Percentiles rank a stretch among this genome's conserved stretches.
Conservation (phyloP, 1,140 invertebrate species). For the Drosophila persimilis region DNA sequence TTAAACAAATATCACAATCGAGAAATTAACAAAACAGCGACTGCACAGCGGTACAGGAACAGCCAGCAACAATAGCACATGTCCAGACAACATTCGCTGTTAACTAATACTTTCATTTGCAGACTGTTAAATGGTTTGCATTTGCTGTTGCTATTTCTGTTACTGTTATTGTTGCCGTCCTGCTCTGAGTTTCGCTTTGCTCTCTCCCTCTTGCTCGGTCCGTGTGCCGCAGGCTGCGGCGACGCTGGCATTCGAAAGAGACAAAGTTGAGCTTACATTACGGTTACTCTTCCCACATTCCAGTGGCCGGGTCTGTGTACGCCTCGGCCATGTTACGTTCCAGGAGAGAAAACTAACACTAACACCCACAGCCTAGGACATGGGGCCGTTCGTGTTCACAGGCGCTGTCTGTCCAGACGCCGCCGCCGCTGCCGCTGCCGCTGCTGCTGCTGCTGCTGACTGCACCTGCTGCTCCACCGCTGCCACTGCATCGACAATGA, state of each 20-base stretch:
- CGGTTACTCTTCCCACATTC: conserved; percentile 57
- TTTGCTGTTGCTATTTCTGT: conserved; percentile 18
- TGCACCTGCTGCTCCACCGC: conserved; percentile 21
- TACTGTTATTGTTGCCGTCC: conserved; percentile 35
- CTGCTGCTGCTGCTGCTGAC: conserved; percentile 37
- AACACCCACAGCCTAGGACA: conserved; percentile 70
- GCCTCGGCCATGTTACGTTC: conserved; percentile 1
- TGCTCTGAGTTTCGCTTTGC: conserved; percentile 31
- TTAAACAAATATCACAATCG: conserved; percentile 81
- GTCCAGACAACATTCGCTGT: neutral
- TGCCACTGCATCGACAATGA: conserved; percentile 39
- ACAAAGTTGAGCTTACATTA: conserved; percentile 60
- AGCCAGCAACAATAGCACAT: conserved; percentile 39
- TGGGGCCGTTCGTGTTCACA: conserved; percentile 61
- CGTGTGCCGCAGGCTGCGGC: too few species aligned
- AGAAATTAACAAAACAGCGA: conserved; percentile 80
- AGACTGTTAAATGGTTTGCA: neutral
- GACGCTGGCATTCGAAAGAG: conserved; percentile 26
- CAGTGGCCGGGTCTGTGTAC: conserved; percentile 15
- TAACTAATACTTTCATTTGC: too few species aligned
- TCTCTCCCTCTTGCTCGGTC: conserved; percentile 13
- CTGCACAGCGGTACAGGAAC: conserved; percentile 54
- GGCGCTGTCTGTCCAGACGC: conserved; percentile 32
- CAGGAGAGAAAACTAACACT: conserved; percentile 35
- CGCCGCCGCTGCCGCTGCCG: conserved; percentile 40